Conservation (phyloP, 2,797 vertebrate genomes). For the Hipposideros larvatus region DNA sequence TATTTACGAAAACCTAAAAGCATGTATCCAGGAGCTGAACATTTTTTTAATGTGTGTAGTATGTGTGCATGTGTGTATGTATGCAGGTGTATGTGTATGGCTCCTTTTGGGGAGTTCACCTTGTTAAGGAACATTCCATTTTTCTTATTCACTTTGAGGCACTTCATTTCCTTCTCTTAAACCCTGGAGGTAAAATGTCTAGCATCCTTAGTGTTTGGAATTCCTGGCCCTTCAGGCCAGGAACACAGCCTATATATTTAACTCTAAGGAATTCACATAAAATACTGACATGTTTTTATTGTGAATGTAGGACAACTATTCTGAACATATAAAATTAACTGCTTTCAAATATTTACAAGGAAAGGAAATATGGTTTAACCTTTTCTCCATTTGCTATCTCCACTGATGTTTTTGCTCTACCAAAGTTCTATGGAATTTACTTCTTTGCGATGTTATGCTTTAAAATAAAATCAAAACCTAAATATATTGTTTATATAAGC, state of each 20-base stretch:
- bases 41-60: neutral
- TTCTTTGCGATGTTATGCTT: neutral
- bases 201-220: slow-evolving; percentile 66
- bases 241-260: slow-evolving; percentile 81
- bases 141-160: slow-evolving; percentile 16
- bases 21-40: neutral
- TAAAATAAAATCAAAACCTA: slow-evolving; percentile 74
- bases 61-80: neutral
- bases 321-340: slow-evolving; percentile 86
- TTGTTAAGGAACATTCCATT: slow-evolving; percentile 60
- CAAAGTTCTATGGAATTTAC: slow-evolving; percentile 69
- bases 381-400: slow-evolving; percentile 77
- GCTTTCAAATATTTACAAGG: slow-evolving; percentile 84
- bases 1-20: slow-evolving; percentile 66
- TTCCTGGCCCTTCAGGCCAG: slow-evolving; percentile 73
- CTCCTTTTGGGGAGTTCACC: neutral
- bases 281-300: slow-evolving; percentile 84
- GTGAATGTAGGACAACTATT: slow-evolving; percentile 82
- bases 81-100: neutral
- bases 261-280: slow-evolving; percentile 87
- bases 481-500: slow-evolving; percentile 79
- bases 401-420: slow-evolving; percentile 68
- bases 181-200: slow-evolving; percentile 64
- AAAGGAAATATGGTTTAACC: slow-evolving; percentile 84
- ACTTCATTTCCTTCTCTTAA: slow-evolving; percentile 76